Base-by-base conservation (phyloP, 1,140 invertebrate species). In the Armadillidium nasatum region DNA sequence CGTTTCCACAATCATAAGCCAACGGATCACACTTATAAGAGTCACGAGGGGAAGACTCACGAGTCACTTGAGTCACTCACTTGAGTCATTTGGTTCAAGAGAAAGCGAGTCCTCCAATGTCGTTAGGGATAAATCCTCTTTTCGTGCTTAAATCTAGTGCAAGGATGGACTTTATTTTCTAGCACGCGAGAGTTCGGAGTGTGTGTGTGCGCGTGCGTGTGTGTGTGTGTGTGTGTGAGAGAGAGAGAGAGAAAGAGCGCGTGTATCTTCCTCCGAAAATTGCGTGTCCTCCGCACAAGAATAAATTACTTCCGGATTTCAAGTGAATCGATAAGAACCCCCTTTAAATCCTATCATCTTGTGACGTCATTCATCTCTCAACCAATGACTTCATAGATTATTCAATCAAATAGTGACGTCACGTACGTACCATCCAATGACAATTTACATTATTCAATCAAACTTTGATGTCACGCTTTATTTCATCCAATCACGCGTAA, bases 281-380 rank as follows among this genome's bases (percentile, higher is more conserved):
- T 60, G 50, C 50, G 50, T 60, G 50, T 60, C 50, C 50, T 60
- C 50, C 11, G 50, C 50, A 15, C 11, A 60, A 60, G 50, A 60
- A 60, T 60, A 60, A 60, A 60, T 60, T 60, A 60, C 50, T 60
- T 60, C 50, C 50, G 50, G 50, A 60, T 60, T 60, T 33, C 33
- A 33, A 33, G 33, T 33, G 50, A 60, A 60, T 13, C 11, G 50
- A 60, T 15, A 15, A 13, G 50, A 60, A 19, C 11, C 11, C 50
- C 50, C 50, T 19, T 60, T 19, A 60, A 60, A 60, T 60, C 50
- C 50, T 60, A 60, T 60, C 50, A 60, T 60, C 50, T 60, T 60
- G 11, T 60, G 50, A 60, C 50, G 50, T 60, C 50, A 60, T 60
- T 60, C 50, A 60, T 60, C 19, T 60, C 50, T 60, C 50, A 60